phyloP scores from a whole-genome alignment of 1,140 invertebrate genomes.

The Scaptomyza graminum region DNA sequence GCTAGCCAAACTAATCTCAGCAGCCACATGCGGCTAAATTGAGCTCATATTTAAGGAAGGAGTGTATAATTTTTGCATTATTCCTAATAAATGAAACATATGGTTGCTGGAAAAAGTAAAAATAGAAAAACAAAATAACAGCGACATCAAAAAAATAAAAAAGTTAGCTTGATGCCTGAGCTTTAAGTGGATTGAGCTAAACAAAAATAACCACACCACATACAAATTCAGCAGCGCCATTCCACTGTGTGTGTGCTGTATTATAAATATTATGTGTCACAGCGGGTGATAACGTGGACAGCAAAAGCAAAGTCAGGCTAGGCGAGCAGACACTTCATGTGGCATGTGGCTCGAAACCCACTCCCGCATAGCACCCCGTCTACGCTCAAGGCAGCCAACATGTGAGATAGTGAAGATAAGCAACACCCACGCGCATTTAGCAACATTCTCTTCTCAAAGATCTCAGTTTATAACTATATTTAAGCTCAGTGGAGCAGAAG shows the following conservation, averaged over 20 bases:
- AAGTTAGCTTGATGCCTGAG: conserved; percentile 29
- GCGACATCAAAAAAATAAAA: conserved; percentile 19
- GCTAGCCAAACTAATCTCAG: conserved; percentile 53
- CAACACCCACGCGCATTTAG: conserved; percentile 57
- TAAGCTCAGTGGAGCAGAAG: neutral
- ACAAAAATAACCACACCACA: conserved; percentile 56
- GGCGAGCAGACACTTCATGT: conserved; percentile 53
- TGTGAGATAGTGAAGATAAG: conserved; percentile 53
- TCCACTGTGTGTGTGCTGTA: conserved; percentile 43
- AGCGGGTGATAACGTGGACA: conserved; percentile 67
- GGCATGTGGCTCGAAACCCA: conserved; percentile 48
- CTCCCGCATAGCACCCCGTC: neutral
- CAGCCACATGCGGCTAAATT: conserved; percentile 68
- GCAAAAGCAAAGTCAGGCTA: conserved; percentile 55
- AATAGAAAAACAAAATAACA: conserved; percentile 23
- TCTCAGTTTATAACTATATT: conserved; percentile 20
- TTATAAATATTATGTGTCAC: conserved; percentile 82
- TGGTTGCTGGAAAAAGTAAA: conserved; percentile 36
- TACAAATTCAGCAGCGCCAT: conserved; percentile 35
- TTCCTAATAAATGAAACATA: conserved; percentile 68
- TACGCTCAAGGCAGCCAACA: conserved; percentile 11
- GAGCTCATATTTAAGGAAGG: conserved; percentile 58
- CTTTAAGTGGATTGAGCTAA: conserved; percentile 48
- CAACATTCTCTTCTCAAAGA: conserved; percentile 34
- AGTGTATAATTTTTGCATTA: conserved; percentile 74